A percentile compares a stretch with the other conserved stretches of the same genome.
Conservation (phyloP, 2,113 vertebrate species). For the Peromyscus polionotus region DNA sequence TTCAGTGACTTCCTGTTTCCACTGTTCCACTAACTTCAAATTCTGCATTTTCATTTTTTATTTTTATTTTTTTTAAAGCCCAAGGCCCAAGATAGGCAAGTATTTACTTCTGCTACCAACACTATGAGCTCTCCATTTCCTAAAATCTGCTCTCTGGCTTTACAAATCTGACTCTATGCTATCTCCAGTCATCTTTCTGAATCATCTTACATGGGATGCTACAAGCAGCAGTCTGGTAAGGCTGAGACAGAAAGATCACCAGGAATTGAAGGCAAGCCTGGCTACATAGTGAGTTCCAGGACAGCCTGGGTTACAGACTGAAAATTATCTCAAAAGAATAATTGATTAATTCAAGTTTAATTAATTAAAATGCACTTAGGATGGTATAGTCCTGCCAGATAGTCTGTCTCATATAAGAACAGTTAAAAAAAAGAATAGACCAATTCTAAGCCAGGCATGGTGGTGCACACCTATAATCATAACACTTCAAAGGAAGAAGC, state of each 20-base stretch:
- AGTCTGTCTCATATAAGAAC: not conserved
- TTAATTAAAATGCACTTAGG: not conserved
- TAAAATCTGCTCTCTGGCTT: not conserved
- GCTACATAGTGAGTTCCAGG: not conserved
- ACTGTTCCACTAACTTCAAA: not conserved
- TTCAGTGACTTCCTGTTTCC: slow-evolving; percentile 8
- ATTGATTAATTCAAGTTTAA: not conserved
- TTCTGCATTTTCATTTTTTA: not conserved
- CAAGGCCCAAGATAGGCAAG: not conserved
- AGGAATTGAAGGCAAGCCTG: not conserved
- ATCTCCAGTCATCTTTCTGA: slow-evolving; percentile 15
- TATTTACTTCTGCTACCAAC: not conserved
- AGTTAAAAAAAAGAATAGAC: not conserved
- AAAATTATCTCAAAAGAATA: not conserved
- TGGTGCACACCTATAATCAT: not conserved
- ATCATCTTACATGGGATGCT: not conserved
- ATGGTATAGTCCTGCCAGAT: not conserved
- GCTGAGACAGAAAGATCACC: not conserved
- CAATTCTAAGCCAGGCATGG: not conserved
- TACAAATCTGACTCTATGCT: slow-evolving; percentile 19
- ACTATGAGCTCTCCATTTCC: not conserved
- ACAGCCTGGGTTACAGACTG: not conserved
- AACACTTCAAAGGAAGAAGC: not conserved
- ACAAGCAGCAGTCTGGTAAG: not conserved
- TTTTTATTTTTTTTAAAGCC: not conserved